Base-by-base conservation (phyloP, 2,113 vertebrate genomes). In the Hemicordylus capensis region DNA sequence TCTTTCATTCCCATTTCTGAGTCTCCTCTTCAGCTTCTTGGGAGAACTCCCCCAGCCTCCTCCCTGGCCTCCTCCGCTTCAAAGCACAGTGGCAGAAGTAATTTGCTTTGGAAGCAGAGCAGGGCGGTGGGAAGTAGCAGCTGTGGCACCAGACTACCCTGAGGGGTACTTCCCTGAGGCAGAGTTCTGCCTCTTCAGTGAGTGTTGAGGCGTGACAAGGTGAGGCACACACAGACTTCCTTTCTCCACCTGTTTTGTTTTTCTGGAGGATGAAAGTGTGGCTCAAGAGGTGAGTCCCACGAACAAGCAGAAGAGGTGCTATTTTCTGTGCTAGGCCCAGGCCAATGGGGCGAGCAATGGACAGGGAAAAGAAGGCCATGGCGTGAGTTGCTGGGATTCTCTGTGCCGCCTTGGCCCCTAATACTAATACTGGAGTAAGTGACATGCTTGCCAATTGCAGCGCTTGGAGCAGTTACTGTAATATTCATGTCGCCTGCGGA, bases 401-500 rank as follows among this genome's bases (percentile, higher is more conserved):
- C 2, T 37, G 22, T 61, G 76, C 42, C 14, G 44, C 80, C 56
- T 46, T 31, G 34, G 11, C 42, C 58, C 54, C 66, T 58, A 24
- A 70, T 34, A 22, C 46, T 19, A 37, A 48, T 61, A 70, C 54
- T 17, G 4, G n/a, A 61, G 54, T 48, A 78, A 79, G 76, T 61
- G 24, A 61, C 10, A 26, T 17, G 22, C 54, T 34, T 46, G 75
- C 51, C 56, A 63, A 37, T 22, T 34, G 54, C 66, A 72, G 66
- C 24, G 66, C 84, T 66, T 61, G 54, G 54, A 64, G 84, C 84
- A 61, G 31, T 85, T 70, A 17, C 84, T 85, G 66, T 37, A 85
- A 74, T 83, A 83, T 83, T 83, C 31, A 74, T 83, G 81, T 72
- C 48, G 64, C 67, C 54, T 85, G 76, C 66, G 37, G 76, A 72